phyloP scores from a whole-genome alignment of 2,888 invertebrate genomes.

The Pseudoips prasinana region DNA sequence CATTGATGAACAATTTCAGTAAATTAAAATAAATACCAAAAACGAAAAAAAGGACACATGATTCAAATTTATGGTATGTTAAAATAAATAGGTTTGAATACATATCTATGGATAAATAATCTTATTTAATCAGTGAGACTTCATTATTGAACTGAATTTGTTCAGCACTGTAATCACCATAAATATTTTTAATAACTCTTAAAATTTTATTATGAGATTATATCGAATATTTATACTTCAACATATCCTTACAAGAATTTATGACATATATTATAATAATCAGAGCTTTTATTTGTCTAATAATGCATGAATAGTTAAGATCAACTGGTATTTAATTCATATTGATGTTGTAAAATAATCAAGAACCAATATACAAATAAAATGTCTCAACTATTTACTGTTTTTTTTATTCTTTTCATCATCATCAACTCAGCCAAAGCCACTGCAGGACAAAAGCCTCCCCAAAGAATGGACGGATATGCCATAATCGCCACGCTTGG shows the following conservation, averaged over 20 bases:
- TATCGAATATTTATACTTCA: conserved; percentile 20
- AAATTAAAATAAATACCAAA: too few species aligned
- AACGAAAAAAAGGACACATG: too few species aligned
- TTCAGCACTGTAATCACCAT: conserved; percentile 8
- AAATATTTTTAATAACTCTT: conserved; percentile 16
- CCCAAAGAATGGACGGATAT: too few species aligned
- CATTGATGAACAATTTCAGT: too few species aligned
- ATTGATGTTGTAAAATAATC: conserved; percentile 46
- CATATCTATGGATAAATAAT: too few species aligned
- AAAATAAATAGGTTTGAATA: too few species aligned
- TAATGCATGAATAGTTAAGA: conserved; percentile 26
- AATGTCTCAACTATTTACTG: conserved; percentile 31
- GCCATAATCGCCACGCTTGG: too few species aligned
- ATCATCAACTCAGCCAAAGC: too few species aligned
- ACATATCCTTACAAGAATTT: conserved; percentile 36
- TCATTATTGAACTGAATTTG: too few species aligned
- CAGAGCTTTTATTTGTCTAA: conserved; percentile 38
- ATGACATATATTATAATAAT: conserved; percentile 13
- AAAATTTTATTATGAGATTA: conserved; percentile 16
- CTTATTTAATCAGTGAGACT: too few species aligned
- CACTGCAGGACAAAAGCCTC: too few species aligned
- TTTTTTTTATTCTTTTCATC: conserved; percentile 7
- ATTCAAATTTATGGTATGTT: too few species aligned
- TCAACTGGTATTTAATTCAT: conserved; percentile 31
- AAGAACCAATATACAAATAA: conserved; percentile 54